A percentile compares a stretch with the other conserved stretches of the same genome.
Conservation (phyloP, 1,140 invertebrate genomes). For the Lordiphosa clarofinis region DNA sequence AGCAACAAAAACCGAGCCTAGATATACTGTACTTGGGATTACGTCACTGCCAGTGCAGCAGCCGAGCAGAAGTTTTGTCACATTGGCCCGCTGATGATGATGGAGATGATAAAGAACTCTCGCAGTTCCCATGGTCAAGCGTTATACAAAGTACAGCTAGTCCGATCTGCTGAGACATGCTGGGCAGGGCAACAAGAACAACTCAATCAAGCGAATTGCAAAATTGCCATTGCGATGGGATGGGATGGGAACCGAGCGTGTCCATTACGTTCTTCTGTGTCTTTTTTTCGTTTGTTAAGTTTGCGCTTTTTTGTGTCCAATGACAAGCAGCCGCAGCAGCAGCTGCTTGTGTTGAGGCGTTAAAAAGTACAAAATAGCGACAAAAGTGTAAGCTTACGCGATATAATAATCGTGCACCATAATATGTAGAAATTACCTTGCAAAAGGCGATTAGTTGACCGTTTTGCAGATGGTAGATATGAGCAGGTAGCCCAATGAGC, state of each 20-base stretch:
- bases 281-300: background rate
- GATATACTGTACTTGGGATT: conserved; percentile 49
- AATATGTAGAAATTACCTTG: conserved; percentile 34
- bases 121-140: conserved; percentile 44
- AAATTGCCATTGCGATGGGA: conserved; percentile 28
- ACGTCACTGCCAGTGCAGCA: conserved; percentile 52
- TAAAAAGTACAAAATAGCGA: conserved; percentile 55
- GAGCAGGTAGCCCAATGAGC: conserved; percentile 1
- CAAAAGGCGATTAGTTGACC: conserved; percentile 59
- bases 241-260: conserved; percentile 55
- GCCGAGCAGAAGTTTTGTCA: conserved; percentile 21
- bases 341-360: conserved; percentile 39
- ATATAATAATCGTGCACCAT: conserved; percentile 19
- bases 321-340: conserved; percentile 22
- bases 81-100: conserved; percentile 22
- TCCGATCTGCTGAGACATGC: conserved; percentile 57
- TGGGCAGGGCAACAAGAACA: conserved; percentile 54
- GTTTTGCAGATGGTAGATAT: conserved; percentile 47
- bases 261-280: conserved; percentile 48
- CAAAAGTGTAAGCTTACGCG: conserved; percentile 52
- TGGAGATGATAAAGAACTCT: conserved; percentile 10
- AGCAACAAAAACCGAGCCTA: conserved; percentile 12
- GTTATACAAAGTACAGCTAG: conserved; percentile 69
- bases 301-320: conserved; percentile 15
- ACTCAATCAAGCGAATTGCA: conserved; percentile 66